These are phyloP conservation scores for Heliornis fulica DNA, from an alignment of 2,113 vertebrate species.

Conservation along the genomic window DNA sequence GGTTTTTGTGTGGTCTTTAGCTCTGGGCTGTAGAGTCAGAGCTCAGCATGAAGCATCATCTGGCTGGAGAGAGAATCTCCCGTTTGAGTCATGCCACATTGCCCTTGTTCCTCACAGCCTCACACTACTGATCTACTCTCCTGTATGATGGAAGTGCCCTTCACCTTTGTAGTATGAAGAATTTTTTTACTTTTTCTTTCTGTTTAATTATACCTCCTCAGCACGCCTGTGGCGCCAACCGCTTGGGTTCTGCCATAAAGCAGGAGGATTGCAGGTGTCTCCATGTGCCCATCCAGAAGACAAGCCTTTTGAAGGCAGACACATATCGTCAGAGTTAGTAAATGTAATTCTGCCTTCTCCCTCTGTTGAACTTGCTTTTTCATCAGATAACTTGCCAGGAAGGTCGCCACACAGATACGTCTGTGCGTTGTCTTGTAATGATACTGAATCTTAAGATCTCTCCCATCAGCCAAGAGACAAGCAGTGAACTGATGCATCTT, in stretches of 20 bases:
- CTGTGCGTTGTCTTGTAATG: neutral
- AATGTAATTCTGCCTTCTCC: neutral
- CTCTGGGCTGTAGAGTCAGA: neutral
- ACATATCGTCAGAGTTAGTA: neutral
- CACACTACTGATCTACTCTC: rapidly evolving
- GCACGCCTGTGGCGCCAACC: neutral
- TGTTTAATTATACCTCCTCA: neutral
- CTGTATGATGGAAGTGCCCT: neutral
- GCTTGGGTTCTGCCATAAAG: neutral
- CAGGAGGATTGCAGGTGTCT: neutral
- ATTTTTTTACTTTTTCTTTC: neutral
- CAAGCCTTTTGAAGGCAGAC: conserved; percentile 5
- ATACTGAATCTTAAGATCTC: neutral
- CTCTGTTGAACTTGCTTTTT: neutral
- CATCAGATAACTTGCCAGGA: neutral
- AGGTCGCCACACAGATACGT: neutral
- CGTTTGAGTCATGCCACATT: neutral
- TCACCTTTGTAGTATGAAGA: neutral
- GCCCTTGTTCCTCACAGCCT: neutral
- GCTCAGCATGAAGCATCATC: neutral
- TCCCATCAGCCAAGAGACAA: neutral
- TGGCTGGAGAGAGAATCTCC: neutral
- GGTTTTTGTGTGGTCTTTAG: neutral
- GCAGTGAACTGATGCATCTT: neutral
- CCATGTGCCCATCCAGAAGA: neutral